Evolutionary conservation across 2,797 vertebrate genomes (phyloP).

Genomic region (Botia almorhae): DNA sequence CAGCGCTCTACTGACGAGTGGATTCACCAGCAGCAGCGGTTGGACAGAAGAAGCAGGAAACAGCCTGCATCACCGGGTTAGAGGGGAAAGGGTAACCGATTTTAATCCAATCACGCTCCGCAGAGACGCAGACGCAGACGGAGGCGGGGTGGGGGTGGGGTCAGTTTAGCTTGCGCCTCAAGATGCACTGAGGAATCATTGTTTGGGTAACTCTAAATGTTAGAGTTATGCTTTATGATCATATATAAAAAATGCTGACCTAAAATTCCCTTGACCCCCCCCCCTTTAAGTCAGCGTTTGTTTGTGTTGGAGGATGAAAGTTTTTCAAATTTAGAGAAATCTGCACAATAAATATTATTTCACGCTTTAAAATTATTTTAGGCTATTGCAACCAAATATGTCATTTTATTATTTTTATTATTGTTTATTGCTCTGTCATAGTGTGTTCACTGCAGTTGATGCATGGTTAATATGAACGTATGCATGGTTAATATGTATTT

Average conservation of each 20-base stretch:
- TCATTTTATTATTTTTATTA: no score
- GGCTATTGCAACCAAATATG: no score
- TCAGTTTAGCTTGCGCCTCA: neutral
- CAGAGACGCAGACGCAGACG: conserved; percentile 58
- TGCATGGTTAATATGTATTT: neutral
- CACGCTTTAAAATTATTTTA: no score
- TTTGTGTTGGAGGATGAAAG: no score
- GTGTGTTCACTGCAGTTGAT: neutral
- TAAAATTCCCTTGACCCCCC: no score
- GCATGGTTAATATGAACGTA: neutral
- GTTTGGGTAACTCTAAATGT: neutral
- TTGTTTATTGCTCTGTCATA: no score
- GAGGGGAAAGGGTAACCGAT: conserved; percentile 89
- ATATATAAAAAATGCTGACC: no score
- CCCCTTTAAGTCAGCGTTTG: no score
- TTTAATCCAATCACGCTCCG: conserved; percentile 87
- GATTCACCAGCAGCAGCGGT: conserved; percentile 65
- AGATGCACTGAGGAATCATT: neutral
- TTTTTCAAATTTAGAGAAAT: no score
- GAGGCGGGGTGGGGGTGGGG: conserved; percentile 67
- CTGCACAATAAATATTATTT: no score
- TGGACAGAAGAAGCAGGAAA: conserved; percentile 84
- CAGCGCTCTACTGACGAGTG: conserved; percentile 67
- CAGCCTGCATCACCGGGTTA: conserved; percentile 87
- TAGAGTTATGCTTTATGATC: no score